Conservation (phyloP, 2,113 vertebrate genomes). For the Rallus limicola region DNA sequence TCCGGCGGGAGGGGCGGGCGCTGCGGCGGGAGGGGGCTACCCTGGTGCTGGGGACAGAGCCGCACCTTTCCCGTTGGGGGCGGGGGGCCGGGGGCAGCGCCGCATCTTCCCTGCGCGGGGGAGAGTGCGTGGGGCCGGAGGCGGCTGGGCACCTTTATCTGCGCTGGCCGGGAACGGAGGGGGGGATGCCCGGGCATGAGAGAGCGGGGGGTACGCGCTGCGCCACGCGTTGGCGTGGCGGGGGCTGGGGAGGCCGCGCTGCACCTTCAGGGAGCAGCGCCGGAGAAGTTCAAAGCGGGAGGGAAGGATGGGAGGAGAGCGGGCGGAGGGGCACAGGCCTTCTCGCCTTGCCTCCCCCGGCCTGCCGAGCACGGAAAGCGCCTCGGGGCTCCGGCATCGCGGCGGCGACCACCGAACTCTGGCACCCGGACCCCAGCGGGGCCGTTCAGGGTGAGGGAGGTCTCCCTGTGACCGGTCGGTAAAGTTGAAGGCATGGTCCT, state of each 20-base stretch:
- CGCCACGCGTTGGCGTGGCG: too few relatives aligned
- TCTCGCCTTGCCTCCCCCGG: not conserved
- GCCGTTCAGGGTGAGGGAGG: accelerated
- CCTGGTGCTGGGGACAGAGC: not conserved
- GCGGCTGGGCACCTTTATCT: not conserved
- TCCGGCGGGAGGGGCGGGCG: not conserved
- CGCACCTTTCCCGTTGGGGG: not conserved
- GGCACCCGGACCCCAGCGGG: not conserved
- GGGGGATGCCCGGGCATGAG: not conserved
- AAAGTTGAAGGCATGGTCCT: not conserved
- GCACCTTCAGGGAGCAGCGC: not conserved
- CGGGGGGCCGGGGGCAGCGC: not conserved
- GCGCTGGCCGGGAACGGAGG: too few relatives aligned
- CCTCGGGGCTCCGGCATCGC: not conserved
- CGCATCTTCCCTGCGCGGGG: not conserved
- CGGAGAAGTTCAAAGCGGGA: not conserved
- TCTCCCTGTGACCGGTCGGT: not conserved
- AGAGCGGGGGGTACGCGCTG: not conserved
- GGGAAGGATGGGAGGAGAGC: not conserved
- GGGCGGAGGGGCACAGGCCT: not conserved
- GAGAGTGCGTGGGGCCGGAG: not conserved
- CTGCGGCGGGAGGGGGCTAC: not conserved
- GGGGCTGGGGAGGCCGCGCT: not conserved
- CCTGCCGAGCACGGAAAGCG: not conserved
- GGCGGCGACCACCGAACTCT: not conserved